Conservation (phyloP, 2,113 vertebrate genomes). For the Neolamprologus modestus region DNA sequence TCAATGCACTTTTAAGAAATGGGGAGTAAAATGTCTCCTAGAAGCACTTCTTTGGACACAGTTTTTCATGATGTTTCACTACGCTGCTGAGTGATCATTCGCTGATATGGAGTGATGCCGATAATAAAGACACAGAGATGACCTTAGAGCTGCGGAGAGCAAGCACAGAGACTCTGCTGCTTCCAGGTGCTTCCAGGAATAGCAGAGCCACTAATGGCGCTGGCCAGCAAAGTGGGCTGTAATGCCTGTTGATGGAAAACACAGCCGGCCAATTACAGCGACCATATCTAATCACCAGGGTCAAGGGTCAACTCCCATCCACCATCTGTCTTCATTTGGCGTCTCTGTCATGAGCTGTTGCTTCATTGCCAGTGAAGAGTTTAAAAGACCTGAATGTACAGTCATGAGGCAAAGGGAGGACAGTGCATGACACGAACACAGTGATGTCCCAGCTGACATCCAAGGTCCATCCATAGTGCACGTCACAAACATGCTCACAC, state of each 20-base stretch:
- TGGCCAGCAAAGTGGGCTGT: slow-evolving; percentile 21
- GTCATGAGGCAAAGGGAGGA: neutral
- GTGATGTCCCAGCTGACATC: slow-evolving; percentile 4
- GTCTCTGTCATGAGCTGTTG: neutral
- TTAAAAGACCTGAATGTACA: neutral
- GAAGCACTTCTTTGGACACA: neutral
- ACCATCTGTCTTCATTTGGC: slow-evolving; percentile 45
- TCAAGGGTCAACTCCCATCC: slow-evolving; percentile 26
- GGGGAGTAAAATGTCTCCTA: neutral
- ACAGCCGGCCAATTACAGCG: slow-evolving; percentile 49
- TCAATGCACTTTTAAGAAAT: neutral
- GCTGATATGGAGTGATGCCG: neutral
- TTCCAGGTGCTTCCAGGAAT: slow-evolving; percentile 53
- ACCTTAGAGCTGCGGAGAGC: neutral
- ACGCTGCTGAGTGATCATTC: neutral
- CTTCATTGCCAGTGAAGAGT: neutral
- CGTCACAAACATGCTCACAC: neutral
- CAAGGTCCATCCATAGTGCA: neutral
- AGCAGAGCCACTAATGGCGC: slow-evolving; percentile 32
- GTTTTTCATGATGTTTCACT: neutral
- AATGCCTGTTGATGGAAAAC: slow-evolving; percentile 63
- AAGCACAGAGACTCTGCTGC: neutral
- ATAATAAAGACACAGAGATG: neutral
- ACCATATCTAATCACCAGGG: slow-evolving; percentile 56
- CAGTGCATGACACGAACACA: neutral